Base-by-base conservation (phyloP, 1,140 invertebrate species). In the Drosophila auraria region DNA sequence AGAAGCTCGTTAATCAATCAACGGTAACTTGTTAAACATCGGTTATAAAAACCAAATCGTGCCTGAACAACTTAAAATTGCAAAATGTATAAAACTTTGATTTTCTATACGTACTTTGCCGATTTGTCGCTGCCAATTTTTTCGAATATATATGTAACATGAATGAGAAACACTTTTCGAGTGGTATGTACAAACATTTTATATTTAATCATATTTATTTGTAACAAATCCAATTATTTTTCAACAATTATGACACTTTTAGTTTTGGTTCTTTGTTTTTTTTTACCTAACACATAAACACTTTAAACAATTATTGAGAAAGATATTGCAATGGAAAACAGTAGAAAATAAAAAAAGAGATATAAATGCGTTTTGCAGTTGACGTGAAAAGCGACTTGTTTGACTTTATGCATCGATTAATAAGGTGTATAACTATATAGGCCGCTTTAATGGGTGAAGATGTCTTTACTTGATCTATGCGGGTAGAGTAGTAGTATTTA, bases 231-330 rank as follows among this genome's bases (percentile, higher is more conserved):
- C 53, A 71, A 69, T 87, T 72, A 61, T 36, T 49, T 65, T 66
- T 69, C 60, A 89, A 89, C 78, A 83, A 84, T 65, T 83, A 83
- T 83, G 78, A 89, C 83, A 83, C 84, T 80, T 54, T 73, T 57
- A 40, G 65, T 68, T 76, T 72, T 76, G 58, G 56, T 58, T 62
- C 51, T 63, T 65, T 30, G 23, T 54, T 68, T 56, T 71, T 71
- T 73, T 58, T 62, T 57, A 63, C 69, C 47, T 73, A 76, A 69
- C 60, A 83, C 65, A 80, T 53, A 76, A 65, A 80, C 54, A 78
- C 69, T 89, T 57, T 73, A 69, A 60, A 83, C 51, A 80, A 77
- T 71, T 56, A 56, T 17, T 45, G 38, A 45, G 64, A 71, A 56
- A 56, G 9, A 56, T 65, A 74, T 65, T 51, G 77, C 58, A 72